Percentiles rank a stretch among this genome's conserved stretches.
phyloP scores from a whole-genome alignment of 2,888 invertebrate genomes.

The Nephrotoma guestfalica region DNA sequence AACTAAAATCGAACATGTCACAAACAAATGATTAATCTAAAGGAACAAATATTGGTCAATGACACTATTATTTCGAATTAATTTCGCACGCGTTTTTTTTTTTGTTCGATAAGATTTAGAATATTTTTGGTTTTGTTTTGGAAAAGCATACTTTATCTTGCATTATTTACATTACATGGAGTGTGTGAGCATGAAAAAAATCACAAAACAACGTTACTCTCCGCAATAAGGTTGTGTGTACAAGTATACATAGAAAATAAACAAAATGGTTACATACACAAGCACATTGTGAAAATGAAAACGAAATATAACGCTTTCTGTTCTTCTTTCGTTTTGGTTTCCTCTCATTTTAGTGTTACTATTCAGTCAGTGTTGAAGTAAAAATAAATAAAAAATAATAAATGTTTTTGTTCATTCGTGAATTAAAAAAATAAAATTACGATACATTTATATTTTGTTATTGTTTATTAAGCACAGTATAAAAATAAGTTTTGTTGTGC shows the following conservation, averaged over 20 bases:
- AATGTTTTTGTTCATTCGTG: not conserved
- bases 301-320: not conserved
- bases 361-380: not conserved
- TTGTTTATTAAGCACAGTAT: not conserved
- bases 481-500: not conserved
- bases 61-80: too few relatives aligned
- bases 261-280: not conserved
- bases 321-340: not conserved
- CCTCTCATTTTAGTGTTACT: not conserved
- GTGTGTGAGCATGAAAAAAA: not conserved
- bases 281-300: not conserved
- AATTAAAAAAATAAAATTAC: not conserved
- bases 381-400: not conserved
- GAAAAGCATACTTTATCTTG: not conserved
- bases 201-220: not conserved
- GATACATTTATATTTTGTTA: not conserved
- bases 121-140: too few relatives aligned
- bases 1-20: too few relatives aligned
- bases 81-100: too few relatives aligned
- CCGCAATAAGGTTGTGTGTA: not conserved
- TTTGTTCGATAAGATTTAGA: too few relatives aligned
- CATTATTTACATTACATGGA: not conserved
- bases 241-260: not conserved
- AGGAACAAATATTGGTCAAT: too few relatives aligned
- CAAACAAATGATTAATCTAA: too few relatives aligned